phyloP scores from a whole-genome alignment of 2,113 vertebrate species.

The Terrapene triunguis region DNA sequence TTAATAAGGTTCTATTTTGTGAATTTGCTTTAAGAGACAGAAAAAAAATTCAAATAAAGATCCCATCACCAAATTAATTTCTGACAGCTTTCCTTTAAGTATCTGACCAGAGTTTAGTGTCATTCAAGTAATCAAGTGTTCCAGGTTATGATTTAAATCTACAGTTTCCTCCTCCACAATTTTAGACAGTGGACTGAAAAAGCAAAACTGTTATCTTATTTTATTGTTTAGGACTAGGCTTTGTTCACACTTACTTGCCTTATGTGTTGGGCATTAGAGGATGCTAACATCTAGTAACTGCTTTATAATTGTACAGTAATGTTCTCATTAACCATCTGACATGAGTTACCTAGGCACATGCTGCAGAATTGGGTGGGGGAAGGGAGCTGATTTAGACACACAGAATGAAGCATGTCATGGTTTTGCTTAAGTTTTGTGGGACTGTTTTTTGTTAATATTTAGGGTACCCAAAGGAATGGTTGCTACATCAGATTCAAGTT shows the following conservation, averaged over 20 bases:
- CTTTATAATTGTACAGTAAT: not conserved
- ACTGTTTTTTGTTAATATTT: not conserved
- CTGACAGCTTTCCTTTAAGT: not conserved
- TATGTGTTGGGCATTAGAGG: not conserved
- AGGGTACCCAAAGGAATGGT: not conserved
- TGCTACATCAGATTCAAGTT: not conserved
- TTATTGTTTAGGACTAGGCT: not conserved
- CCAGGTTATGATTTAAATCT: not conserved
- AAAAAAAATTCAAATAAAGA: not conserved
- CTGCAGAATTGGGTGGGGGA: not conserved
- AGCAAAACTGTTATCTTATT: not conserved
- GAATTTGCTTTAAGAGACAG: not conserved
- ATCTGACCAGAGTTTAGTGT: not conserved
- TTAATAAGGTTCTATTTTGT: not conserved
- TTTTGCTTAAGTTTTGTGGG: not conserved
- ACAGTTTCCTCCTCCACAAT: not conserved
- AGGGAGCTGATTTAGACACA: not conserved
- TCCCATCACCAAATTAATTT: not conserved
- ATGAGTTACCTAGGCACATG: not conserved
- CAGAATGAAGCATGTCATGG: not conserved
- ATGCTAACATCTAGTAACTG: not conserved
- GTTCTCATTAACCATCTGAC: not conserved
- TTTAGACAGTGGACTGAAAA: not conserved
- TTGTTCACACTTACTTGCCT: fast-evolving
- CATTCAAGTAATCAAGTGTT: not conserved